These are phyloP conservation scores for Dysdera silvatica DNA, from an alignment of 1,140 invertebrate species.

Conservation along the genomic window DNA sequence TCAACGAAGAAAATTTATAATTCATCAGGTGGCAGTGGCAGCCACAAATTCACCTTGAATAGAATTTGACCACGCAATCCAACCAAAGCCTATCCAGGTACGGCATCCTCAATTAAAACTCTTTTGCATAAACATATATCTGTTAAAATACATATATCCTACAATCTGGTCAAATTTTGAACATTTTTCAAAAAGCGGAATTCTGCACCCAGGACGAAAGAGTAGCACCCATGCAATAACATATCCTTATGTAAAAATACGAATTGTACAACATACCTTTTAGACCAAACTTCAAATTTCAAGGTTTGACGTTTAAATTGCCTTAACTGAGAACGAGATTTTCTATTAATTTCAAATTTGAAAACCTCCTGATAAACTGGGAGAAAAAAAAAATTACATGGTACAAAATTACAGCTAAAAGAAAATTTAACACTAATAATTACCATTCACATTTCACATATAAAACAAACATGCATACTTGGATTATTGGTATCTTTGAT, in stretches of 20 bases:
- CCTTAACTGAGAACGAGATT: conserved; percentile 65
- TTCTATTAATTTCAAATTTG: conserved; percentile 68
- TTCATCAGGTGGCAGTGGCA: no score
- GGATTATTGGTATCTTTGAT: conserved; percentile 81
- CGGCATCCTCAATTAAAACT: no score
- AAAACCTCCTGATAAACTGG: conserved; percentile 70
- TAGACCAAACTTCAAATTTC: conserved; percentile 84
- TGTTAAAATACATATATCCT: no score
- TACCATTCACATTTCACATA: not conserved
- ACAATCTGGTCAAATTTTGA: no score
- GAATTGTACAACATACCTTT: conserved; percentile 62
- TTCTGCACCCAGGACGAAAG: no score
- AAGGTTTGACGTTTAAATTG: conserved; percentile 78
- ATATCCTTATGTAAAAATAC: not conserved
- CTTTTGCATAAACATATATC: no score
- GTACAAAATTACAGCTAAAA: conserved; percentile 23
- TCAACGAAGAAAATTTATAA: no score
- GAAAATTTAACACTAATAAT: not conserved
- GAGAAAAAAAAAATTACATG: conserved; percentile 19
- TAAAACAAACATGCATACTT: conserved; percentile 36
- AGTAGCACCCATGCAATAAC: no score
- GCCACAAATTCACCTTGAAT: no score
- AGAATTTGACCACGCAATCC: no score
- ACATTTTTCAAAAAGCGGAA: no score
- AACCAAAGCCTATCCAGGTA: no score